Base-by-base conservation (phyloP, 2,888 invertebrate species). In the Rotaria magnacalcarata region DNA sequence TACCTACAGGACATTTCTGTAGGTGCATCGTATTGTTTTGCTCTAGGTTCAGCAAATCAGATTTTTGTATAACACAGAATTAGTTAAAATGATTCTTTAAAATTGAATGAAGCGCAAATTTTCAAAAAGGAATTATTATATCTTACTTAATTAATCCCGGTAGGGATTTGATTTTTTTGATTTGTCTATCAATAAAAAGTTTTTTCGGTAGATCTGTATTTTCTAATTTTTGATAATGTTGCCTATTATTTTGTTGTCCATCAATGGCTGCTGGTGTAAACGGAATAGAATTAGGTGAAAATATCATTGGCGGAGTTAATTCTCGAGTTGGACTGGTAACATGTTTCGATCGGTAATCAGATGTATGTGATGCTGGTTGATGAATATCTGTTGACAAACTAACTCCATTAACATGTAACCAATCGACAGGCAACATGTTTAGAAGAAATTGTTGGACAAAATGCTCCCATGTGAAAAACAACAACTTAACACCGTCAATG, bases 131-230 rank as follows among this genome's bases (percentile, higher is more conserved):
- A 14, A 50, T 52, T 52, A 4, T 52, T 43, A 47, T 24, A 47
- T 8, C 75, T 80, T 80, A 80, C 75, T 80, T 80, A 27, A 80
- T 41, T 47, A 80, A 80, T 24, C 41, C 41, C 0, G 75, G 27
- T 80, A 80, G 47, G 21, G 75, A 80, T 80, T 80, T 80, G 10
- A n/a, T 43, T 80, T 80, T 80, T 80, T 80, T 47, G 24, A 80
- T 80, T 47, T 80, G 75, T 80, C 75, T 80, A n/a, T 80, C 75
- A 10, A 80, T 47, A 80, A 80, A 80, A 41, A 80, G 7, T 47
- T 47, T 80, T 43, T 80, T 80, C n/a, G 75, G 27, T 80, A 80
- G 21, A 80, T 80, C 47, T 5, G 24, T 21, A 41, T 80, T 24
- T 10, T 80, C 75, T 43, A 80, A 19, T 41, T 24, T 41, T 24